phyloP scores from a whole-genome alignment of 2,888 invertebrate genomes.

The Digitonthophagus gazella region DNA sequence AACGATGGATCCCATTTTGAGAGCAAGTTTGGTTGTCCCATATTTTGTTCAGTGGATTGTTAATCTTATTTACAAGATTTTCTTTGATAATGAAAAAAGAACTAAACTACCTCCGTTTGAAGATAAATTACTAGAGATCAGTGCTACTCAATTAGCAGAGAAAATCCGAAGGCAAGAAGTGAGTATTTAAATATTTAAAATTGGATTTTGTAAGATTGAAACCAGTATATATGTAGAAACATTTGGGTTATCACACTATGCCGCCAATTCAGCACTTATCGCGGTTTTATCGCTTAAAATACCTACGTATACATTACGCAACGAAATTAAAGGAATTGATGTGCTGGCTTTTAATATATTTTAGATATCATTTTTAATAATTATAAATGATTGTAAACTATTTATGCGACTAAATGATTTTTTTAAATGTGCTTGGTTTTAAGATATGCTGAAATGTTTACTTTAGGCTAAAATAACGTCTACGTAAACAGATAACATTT shows the following conservation, averaged over 20 bases:
- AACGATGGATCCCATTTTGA: slow-evolving; percentile 11
- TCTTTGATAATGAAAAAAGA: slow-evolving; percentile 11
- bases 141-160: slow-evolving; percentile 66
- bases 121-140: slow-evolving; percentile 43
- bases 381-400: no score
- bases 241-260: background rate
- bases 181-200: slow-evolving; percentile 35
- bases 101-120: slow-evolving; percentile 5
- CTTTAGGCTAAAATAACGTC: no score
- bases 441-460: no score
- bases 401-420: no score
- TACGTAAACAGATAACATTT: no score
- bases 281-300: no score
- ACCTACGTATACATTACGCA: no score
- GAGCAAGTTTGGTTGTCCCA: background rate
- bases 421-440: no score
- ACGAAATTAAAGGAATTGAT: no score
- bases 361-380: no score
- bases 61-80: slow-evolving; percentile 2
- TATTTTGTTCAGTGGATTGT: slow-evolving; percentile 18
- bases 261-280: background rate
- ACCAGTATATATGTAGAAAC: no score
- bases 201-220: slow-evolving; percentile 20
- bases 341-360: no score
- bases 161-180: slow-evolving; percentile 73